phyloP scores from a whole-genome alignment of 2,888 invertebrate genomes.

The Ophion ellenae region DNA sequence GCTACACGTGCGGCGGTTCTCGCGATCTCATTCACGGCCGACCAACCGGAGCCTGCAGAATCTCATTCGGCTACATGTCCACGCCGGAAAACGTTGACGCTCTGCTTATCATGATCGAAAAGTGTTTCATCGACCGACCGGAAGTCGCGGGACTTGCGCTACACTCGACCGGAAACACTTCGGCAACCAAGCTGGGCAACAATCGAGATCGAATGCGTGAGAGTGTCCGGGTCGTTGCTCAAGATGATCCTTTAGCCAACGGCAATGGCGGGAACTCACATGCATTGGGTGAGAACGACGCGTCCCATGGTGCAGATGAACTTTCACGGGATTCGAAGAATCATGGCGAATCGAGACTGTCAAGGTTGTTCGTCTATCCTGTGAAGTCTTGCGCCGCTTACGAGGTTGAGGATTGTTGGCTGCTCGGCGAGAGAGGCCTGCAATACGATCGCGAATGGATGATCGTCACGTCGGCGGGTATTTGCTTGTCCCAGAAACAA shows the following conservation, averaged over 20 bases:
- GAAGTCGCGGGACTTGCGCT: constrained; percentile 69
- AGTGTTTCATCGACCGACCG: constrained; percentile 89
- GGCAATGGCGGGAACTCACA: constrained; percentile 5
- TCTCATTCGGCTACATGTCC: constrained; percentile 97
- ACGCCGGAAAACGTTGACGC: constrained; percentile 89
- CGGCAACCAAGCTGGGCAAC: not conserved
- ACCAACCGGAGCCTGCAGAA: constrained; percentile 96
- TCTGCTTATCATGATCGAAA: constrained; percentile 89
- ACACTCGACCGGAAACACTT: not conserved
- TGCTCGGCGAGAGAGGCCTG: constrained; percentile 90
- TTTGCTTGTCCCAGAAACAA: constrained; percentile 95
- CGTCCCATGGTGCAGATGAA: constrained; percentile 13
- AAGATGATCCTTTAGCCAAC: constrained; percentile 5
- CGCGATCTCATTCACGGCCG: constrained; percentile 92
- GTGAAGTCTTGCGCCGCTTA: constrained; percentile 95
- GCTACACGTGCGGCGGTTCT: constrained; percentile 96
- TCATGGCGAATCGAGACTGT: constrained; percentile 75
- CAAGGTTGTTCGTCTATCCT: constrained; percentile 90
- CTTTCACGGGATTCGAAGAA: not conserved
- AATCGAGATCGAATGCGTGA: not conserved
- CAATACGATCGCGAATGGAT: constrained; percentile 97
- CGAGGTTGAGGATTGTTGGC: constrained; percentile 89
- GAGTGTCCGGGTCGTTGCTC: not conserved
- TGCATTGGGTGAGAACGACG: constrained; percentile 35
- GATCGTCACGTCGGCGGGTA: constrained; percentile 92